Conservation (phyloP, 2,113 vertebrate species). For the Oostethus manadensis region DNA sequence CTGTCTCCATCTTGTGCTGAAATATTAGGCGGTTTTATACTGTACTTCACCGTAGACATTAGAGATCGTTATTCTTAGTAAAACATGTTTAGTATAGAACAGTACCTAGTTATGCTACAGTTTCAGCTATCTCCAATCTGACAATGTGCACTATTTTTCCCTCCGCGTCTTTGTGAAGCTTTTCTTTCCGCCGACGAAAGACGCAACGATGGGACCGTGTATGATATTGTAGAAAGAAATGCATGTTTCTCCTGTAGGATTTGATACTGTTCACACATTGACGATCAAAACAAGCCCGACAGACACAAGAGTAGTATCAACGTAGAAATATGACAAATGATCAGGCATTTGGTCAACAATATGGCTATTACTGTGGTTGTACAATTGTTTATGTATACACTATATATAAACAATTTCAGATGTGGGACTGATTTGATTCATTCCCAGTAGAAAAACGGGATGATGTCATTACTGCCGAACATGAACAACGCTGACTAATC, state of each 20-base stretch:
- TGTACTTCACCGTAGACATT: background rate
- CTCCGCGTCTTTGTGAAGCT: constrained; percentile 18
- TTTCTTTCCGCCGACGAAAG: constrained; percentile 28
- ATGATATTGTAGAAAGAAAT: constrained; percentile 54
- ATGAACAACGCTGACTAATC: constrained; percentile 52
- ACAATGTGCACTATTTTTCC: constrained; percentile 2
- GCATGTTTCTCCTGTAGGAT: constrained; percentile 56
- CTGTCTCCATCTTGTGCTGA: background rate
- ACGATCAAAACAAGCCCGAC: constrained; percentile 18
- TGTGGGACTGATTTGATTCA: constrained; percentile 12
- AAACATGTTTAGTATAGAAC: background rate
- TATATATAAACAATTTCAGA: background rate
- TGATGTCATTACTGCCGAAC: constrained; percentile 58
- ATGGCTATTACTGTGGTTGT: background rate
- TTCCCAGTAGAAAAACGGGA: constrained; percentile 22
- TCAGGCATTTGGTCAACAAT: background rate
- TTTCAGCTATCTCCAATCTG: background rate
- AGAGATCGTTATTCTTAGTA: background rate
- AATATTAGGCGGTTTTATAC: background rate
- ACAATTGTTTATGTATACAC: background rate
- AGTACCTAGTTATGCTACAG: background rate
- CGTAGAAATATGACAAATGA: background rate
- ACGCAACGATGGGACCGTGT: constrained; percentile 39
- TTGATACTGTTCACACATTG: constrained; percentile 39
- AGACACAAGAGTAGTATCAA: background rate